phyloP scores from a whole-genome alignment of 1,140 invertebrate species.

The Archivesica marissinica region DNA sequence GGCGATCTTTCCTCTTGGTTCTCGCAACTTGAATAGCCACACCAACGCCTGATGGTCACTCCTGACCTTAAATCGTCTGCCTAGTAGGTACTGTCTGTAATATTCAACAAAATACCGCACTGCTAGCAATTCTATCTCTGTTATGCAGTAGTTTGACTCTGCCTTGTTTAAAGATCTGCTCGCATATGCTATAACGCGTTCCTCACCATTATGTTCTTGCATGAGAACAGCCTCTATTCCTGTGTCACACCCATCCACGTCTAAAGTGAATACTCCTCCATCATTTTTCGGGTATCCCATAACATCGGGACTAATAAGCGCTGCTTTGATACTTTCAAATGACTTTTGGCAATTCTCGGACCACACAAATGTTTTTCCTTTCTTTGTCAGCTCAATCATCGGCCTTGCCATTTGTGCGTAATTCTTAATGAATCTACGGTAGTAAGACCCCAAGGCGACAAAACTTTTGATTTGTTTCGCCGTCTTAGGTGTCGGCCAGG shows the following conservation, averaged over 20 bases:
- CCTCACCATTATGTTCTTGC: constrained; percentile 68
- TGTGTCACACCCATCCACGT: constrained; percentile 65
- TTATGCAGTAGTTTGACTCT: constrained; percentile 84
- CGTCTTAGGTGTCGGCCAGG: constrained; percentile 44
- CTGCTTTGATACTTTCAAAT: constrained; percentile 37
- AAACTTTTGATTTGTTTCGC: neutral
- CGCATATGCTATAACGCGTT: constrained; percentile 65
- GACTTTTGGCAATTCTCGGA: neutral
- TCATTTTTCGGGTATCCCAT: constrained; percentile 17
- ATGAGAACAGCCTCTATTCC: constrained; percentile 73
- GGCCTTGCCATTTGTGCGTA: constrained; percentile 4
- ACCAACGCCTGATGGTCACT: constrained; percentile 68
- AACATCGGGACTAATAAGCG: constrained; percentile 7
- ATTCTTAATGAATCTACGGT: constrained; percentile 1
- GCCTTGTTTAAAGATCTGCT: constrained; percentile 66
- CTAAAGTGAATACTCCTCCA: constrained; percentile 61
- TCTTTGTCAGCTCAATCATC: constrained; percentile 3
- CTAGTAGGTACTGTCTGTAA: constrained; percentile 67
- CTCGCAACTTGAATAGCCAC: constrained; percentile 59
- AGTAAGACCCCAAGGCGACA: neutral
- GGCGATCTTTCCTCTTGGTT: constrained; percentile 63
- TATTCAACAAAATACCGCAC: constrained; percentile 41
- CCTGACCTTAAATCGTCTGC: constrained; percentile 46
- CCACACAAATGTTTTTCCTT: constrained; percentile 16
- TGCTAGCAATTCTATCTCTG: constrained; percentile 67